Evolutionary conservation across 2,888 invertebrate genomes (phyloP).

Genomic region (Conus canariensis): DNA sequence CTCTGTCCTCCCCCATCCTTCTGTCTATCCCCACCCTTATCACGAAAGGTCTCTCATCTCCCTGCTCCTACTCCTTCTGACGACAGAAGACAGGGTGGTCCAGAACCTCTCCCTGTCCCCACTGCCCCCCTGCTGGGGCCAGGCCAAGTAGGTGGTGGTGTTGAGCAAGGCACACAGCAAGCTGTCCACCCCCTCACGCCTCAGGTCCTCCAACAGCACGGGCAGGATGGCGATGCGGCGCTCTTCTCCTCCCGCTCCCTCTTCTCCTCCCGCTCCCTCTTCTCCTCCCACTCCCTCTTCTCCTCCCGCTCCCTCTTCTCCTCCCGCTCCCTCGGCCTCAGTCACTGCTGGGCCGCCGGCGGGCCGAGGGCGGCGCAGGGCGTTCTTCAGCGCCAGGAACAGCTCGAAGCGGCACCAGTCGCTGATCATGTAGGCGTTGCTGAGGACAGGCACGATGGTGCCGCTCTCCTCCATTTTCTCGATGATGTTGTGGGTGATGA

Average conservation of each 20-base stretch:
- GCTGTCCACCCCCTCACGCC: conserved; percentile 4
- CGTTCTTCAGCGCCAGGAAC: conserved; percentile 20
- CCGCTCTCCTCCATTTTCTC: conserved; percentile 35
- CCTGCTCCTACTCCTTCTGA: neutral
- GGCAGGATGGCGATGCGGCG: neutral
- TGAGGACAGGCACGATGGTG: conserved; percentile 32
- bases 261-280: too few relatives aligned
- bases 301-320: too few relatives aligned
- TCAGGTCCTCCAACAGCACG: conserved; percentile 23
- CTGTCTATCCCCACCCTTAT: neutral
- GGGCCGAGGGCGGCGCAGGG: neutral
- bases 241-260: too few relatives aligned
- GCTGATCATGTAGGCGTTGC: conserved; percentile 35
- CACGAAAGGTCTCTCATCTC: neutral
- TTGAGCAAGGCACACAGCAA: conserved; percentile 16
- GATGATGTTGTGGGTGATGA: conserved; percentile 42
- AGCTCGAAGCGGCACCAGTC: conserved; percentile 42
- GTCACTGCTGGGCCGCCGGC: too few relatives aligned
- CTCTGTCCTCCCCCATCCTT: too few relatives aligned
- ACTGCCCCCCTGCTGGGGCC: neutral
- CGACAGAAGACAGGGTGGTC: neutral
- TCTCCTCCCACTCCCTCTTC: too few relatives aligned
- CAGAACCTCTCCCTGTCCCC: conserved; percentile 12
- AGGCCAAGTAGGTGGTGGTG: conserved; percentile 34
- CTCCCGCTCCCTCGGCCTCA: too few relatives aligned